Percentiles rank a stretch among this genome's conserved stretches.
phyloP scores from a whole-genome alignment of 2,113 vertebrate genomes.

The Arvicanthis niloticus region DNA sequence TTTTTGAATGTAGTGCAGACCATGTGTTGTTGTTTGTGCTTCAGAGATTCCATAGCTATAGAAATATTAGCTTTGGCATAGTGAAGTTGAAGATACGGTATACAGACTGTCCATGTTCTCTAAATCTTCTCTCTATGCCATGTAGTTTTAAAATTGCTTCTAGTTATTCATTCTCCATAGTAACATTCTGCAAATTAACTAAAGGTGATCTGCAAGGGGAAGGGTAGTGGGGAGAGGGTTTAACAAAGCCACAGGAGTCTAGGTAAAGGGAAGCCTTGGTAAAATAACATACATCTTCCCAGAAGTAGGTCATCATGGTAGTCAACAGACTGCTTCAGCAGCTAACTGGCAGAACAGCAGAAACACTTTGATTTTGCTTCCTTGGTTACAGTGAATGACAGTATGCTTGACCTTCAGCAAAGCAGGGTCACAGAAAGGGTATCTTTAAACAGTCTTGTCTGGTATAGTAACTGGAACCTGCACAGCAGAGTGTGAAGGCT shows the following conservation, averaged over 20 bases:
- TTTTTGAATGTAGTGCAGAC: not conserved
- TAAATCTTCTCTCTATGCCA: constrained; percentile 2
- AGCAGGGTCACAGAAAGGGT: constrained; percentile 83
- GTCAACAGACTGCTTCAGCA: constrained; percentile 82
- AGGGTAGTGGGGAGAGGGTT: not conserved
- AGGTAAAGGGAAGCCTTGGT: constrained; percentile 26
- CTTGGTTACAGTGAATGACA: constrained; percentile 85
- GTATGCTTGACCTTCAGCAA: constrained; percentile 87
- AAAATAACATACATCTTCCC: constrained; percentile 60
- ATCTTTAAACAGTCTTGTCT: constrained; percentile 80
- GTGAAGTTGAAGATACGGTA: constrained; percentile 21
- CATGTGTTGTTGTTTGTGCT: constrained; percentile 20
- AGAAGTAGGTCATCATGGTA: constrained; percentile 77
- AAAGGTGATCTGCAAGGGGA: not conserved
- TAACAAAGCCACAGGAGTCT: constrained; percentile 28
- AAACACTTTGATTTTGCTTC: constrained; percentile 80
- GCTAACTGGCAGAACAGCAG: constrained; percentile 81
- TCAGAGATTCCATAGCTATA: constrained; percentile 42
- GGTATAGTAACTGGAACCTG: constrained; percentile 70
- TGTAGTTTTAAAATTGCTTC: constrained; percentile 62
- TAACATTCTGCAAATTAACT: constrained; percentile 34
- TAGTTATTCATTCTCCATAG: constrained; percentile 1
- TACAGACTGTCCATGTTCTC: constrained; percentile 56
- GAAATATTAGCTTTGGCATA: constrained; percentile 45
- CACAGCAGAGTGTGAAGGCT: constrained; percentile 55